Base-by-base conservation (phyloP, 1,140 invertebrate genomes). In the Drosophila novamexicana region DNA sequence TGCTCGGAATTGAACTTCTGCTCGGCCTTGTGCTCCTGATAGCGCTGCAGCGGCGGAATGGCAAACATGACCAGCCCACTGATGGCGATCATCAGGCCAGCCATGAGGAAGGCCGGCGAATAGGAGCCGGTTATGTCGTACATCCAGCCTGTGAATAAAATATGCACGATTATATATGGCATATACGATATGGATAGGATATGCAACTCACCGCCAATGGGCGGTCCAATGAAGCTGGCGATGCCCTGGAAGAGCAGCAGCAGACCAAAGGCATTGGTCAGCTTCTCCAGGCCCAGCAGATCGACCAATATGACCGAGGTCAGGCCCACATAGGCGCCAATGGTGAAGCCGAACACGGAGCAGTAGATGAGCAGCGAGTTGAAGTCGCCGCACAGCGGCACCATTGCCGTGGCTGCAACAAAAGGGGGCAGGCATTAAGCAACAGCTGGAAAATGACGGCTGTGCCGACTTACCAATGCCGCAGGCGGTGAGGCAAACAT, bases 191-290 rank as follows among this genome's bases (percentile, higher is more conserved):
- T 29, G 22, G 22, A 0, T 18, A 4, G 3, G 0, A 8, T 16
- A 7, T 44, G 2, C n/a, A 59, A 22, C 70, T 93, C 94, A 97
- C 97, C 97, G 92, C 96, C 97, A 73, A 98, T 94, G 16, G 98
- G 97, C 63, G 97, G 96, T 50, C 98, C 98, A 58, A 98, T 94
- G 6, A 98, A 94, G 10, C 97, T 97, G 10, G 97, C 97, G 44
- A 98, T 95, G 18, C 98, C 98, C 94, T 98, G 97, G 93, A 98
- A 98, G 8, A 98, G 94, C 63, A 98, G 93, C 6, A 98, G 93
- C 7, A 98, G 93, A n/a, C 98, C 98, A 92, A 98, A 98, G 1
- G 97, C 97, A 92, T 98, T 98, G 0, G 98, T 98, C 37, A 99
- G 93, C 80, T 95, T 96, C 47, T 98, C 97, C 53, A 98, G 92